Percentiles rank a stretch among this genome's conserved stretches.
Conservation (phyloP, 1,140 invertebrate species). For the Microplitis demolitor region DNA sequence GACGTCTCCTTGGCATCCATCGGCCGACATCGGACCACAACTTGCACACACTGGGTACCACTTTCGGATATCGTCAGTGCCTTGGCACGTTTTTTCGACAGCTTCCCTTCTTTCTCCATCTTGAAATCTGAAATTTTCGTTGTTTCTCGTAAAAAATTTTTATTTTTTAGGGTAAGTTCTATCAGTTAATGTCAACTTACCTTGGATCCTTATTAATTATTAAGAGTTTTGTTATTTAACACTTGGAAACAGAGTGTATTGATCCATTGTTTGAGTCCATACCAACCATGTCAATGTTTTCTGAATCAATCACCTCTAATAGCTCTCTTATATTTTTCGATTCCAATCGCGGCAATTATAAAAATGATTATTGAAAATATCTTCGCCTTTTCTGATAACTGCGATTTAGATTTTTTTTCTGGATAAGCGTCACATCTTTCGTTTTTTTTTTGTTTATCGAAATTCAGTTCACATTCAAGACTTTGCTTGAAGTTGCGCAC, state of each 20-base stretch:
- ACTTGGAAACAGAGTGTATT: slow-evolving; percentile 40
- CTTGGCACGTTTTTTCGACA: slow-evolving; percentile 30
- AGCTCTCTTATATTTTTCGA: not conserved
- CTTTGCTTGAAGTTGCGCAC: not conserved
- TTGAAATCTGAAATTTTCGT: slow-evolving; percentile 34
- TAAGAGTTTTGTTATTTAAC: not conserved
- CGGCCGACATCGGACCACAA: slow-evolving; percentile 87
- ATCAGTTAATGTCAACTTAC: too few species aligned
- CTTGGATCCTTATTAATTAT: slow-evolving; percentile 33
- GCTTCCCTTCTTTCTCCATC: slow-evolving; percentile 49
- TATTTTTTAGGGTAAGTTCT: too few species aligned
- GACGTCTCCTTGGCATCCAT: slow-evolving; percentile 80
- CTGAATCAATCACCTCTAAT: too few species aligned
- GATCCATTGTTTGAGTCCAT: slow-evolving; percentile 52
- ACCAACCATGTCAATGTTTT: not conserved
- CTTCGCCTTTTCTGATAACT: too few species aligned
- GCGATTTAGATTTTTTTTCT: too few species aligned
- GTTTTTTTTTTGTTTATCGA: slow-evolving; percentile 6
- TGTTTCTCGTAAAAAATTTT: too few species aligned
- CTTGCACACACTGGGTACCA: slow-evolving; percentile 67
- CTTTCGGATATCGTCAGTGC: slow-evolving; percentile 39
- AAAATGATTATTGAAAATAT: too few species aligned
- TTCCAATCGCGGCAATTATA: not conserved
- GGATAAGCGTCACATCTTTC: not conserved
- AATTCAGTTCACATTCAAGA: not conserved